Evolutionary conservation across 2,113 vertebrate species (phyloP), one percentile per base, ranked within the genome.

Genomic region (Pygoscelis antarcticus): DNA sequence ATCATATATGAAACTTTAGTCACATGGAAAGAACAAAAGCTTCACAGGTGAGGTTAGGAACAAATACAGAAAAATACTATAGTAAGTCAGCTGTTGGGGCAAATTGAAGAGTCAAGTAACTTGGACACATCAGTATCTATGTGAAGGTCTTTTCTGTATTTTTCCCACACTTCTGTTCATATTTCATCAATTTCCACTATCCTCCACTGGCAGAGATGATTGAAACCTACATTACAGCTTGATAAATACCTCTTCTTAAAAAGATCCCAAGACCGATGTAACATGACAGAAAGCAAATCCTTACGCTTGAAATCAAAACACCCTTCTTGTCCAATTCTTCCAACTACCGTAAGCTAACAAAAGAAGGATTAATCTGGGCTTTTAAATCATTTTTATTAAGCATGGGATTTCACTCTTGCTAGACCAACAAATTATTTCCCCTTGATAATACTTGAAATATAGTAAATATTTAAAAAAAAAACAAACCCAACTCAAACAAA

Each of bases 91-190:
- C 36, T 64, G 7, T 62, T 58, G 42, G 36, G 21, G 16, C 20
- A 89, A 71, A 49, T 7, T 44, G 32, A 62, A 83, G 20, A 78
- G 34, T 57, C 29, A 14, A 11, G 5, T 64, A 83, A 64, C 62
- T 40, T 4, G 1, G 38, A 81, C 29, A 65, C 10, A 10, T 22
- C 1, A 0, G 3, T 66, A 44, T 57, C 23, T 65, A 7, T 34
- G 26, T 32, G 46, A 90, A 84, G 18, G 26, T 16, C 32, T 78
- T 74, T 77, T 47, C 47, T 74, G 1, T 76, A 34, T 88, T 77
- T 83, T 86, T 13, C 46, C 8, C 22, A 29, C 26, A 47, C 9
- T 90, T 60, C 26, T 72, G 30, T 58, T 89, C 38, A 16, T 65
- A 91, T 87, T 68, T 89, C 51, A 55, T 80, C 20, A 34, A 13